These are phyloP conservation scores for Gephyroberyx darwinii DNA, from an alignment of 2,797 vertebrate genomes.

Conservation along the genomic window DNA sequence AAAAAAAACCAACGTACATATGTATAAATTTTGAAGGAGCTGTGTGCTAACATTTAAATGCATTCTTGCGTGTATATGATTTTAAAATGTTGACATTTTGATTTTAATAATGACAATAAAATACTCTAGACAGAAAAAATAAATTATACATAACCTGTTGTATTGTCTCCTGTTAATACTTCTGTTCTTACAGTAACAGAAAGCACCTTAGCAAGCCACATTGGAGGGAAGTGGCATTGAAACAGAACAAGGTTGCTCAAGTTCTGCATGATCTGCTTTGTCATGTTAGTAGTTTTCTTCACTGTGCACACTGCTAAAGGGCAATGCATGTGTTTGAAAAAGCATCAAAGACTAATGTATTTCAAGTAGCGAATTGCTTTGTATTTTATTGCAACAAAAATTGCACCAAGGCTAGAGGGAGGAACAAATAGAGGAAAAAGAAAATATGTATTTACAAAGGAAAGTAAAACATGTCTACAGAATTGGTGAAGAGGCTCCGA, in stretches of 20 bases:
- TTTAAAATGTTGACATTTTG: conserved; percentile 95
- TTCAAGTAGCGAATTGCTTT: conserved; percentile 83
- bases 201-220: too few relatives aligned
- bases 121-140: conserved; percentile 86
- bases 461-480: conserved; percentile 74
- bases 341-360: conserved; percentile 35
- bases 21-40: conserved; percentile 95
- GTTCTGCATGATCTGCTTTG: neutral
- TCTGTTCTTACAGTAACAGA: neutral
- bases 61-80: conserved; percentile 95
- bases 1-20: conserved; percentile 88
- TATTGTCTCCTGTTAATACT: conserved; percentile 12
- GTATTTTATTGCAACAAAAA: conserved; percentile 84
- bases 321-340: neutral
- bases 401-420: conserved; percentile 80
- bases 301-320: neutral
- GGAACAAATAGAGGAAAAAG: conserved; percentile 48
- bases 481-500: conserved; percentile 68
- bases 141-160: conserved; percentile 79
- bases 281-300: neutral
- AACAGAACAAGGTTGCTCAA: too few relatives aligned
- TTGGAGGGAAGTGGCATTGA: too few relatives aligned
- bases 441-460: conserved; percentile 79
- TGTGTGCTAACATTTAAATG: conserved; percentile 91
- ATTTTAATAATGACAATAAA: conserved; percentile 85